Evolutionary conservation across 2,888 invertebrate species (phyloP).

Genomic region (Endotricha flammealis): DNA sequence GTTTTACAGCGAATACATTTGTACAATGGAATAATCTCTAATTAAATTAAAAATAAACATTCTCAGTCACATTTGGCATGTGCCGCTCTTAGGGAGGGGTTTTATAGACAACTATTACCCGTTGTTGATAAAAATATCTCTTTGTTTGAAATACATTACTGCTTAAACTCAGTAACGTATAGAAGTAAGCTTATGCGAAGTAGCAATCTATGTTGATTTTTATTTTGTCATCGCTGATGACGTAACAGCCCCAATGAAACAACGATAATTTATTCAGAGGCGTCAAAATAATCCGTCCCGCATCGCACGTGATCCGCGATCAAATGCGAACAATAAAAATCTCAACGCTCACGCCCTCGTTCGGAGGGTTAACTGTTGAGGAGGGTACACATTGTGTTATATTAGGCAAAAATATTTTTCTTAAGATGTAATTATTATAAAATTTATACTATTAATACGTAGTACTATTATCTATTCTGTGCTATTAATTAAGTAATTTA

Average conservation of each 20-base stretch:
- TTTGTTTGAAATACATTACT: conserved; percentile 1
- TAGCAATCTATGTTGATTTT: too few relatives aligned
- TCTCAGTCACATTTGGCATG: conserved; percentile 19
- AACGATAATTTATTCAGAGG: conserved; percentile 56
- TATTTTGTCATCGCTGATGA: too few relatives aligned
- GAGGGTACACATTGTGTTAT: background rate
- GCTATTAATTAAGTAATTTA: too few relatives aligned
- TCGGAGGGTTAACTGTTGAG: background rate
- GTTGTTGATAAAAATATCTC: background rate
- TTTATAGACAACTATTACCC: background rate
- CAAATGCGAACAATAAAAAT: conserved; percentile 61
- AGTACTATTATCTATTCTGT: too few relatives aligned
- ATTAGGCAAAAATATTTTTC: too few relatives aligned
- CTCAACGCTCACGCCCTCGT: conserved; percentile 38
- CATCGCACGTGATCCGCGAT: conserved; percentile 38
- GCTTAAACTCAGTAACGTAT: background rate
- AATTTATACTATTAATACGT: too few relatives aligned
- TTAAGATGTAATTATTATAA: too few relatives aligned
- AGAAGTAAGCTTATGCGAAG: too few relatives aligned
- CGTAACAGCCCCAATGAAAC: conserved; percentile 38
- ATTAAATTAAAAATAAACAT: conserved; percentile 29
- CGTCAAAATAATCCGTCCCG: conserved; percentile 44
- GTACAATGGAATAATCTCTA: conserved; percentile 10
- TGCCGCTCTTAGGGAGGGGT: conserved; percentile 9
- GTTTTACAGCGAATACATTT: background rate